Evolutionary conservation across 2,888 invertebrate genomes (phyloP), one percentile per base, ranked within the genome.

Genomic region (Macaria notata): DNA sequence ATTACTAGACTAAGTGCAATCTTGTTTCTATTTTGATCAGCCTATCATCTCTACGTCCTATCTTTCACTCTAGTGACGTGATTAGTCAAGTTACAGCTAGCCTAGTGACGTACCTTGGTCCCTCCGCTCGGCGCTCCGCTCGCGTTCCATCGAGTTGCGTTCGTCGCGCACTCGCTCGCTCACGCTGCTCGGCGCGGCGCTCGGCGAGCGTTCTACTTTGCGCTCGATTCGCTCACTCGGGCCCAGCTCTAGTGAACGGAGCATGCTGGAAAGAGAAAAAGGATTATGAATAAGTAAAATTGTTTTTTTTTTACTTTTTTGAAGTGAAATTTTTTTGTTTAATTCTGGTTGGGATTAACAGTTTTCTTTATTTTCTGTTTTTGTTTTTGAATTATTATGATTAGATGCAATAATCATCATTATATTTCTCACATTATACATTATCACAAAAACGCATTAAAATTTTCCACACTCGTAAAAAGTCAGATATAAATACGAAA

Each of bases 221-320:
- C 85, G 92, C 77, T 83, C 86, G 54, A 79, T 63, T 36, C 71
- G 69, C 57, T 82, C 84, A 72, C 89, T 84, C 56, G 81, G 81
- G 56, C 84, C 82, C 46, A 87, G 93, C 81, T 97, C 97, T 72
- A 96, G 93, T 50, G 97, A 95, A 80, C 96, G 94, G 75, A 96
- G 92, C 79, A 96, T 94, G 85, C 95, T 95, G 93, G 3, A 92
- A 84, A 1, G 19, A 19, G 19, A 44, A 44, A 9, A n/a, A 36
- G 9, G 41, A 41, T 8, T 8, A 2, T 36, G 33, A 7, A 6
- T 36, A 7, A 7, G 4, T 36, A 36, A 36, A 36, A 3, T 36
- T 36, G 33, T 2, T 6, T 7, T 36, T 6, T n/a, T 19, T 1
- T 1, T 19, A 19, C 19, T 19, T 19, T 19, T 19, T 19, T 19